A percentile compares a stretch with the other conserved stretches of the same genome.
phyloP scores from a whole-genome alignment of 2,888 invertebrate species.

The Drosophila pseudotalamancana region DNA sequence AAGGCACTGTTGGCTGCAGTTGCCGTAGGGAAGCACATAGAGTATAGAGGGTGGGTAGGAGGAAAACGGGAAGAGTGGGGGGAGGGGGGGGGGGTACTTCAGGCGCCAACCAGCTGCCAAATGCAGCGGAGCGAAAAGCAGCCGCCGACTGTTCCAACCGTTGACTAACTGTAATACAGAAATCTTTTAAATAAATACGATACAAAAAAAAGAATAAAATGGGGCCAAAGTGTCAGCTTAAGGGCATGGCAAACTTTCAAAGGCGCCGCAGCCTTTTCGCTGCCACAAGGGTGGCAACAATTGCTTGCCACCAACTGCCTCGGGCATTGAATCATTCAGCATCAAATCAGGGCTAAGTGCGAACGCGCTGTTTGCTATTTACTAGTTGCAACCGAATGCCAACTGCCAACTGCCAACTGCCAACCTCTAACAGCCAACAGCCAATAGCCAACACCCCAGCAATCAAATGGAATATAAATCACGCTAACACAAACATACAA shows the following conservation, averaged over 20 bases:
- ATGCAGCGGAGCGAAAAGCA: slow-evolving; percentile 29
- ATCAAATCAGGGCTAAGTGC: slow-evolving; percentile 62
- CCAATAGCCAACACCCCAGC: slow-evolving; percentile 10
- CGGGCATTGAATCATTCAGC: slow-evolving; percentile 39
- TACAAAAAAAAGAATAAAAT: background rate
- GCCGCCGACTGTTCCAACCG: slow-evolving; percentile 16
- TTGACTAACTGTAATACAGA: slow-evolving; percentile 12
- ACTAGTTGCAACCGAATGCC: slow-evolving; percentile 45
- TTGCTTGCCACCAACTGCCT: slow-evolving; percentile 16
- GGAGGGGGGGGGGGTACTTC: background rate
- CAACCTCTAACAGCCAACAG: slow-evolving; percentile 34
- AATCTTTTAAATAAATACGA: slow-evolving; percentile 40
- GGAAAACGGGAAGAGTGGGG: background rate
- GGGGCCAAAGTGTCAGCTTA: slow-evolving; percentile 12
- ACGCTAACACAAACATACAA: slow-evolving; percentile 31
- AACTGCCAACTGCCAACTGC: slow-evolving; percentile 18
- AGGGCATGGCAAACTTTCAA: slow-evolving; percentile 3
- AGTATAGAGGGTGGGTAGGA: too few species aligned
- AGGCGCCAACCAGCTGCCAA: slow-evolving; percentile 42
- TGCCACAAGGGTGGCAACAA: slow-evolving; percentile 23
- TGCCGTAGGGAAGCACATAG: background rate
- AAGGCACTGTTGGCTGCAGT: slow-evolving; percentile 36
- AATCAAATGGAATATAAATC: slow-evolving; percentile 58
- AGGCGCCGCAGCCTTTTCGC: slow-evolving; percentile 6
- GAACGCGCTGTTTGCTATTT: slow-evolving; percentile 58